phyloP scores from a whole-genome alignment of 2,888 invertebrate species.

The Latrodectus elegans region DNA sequence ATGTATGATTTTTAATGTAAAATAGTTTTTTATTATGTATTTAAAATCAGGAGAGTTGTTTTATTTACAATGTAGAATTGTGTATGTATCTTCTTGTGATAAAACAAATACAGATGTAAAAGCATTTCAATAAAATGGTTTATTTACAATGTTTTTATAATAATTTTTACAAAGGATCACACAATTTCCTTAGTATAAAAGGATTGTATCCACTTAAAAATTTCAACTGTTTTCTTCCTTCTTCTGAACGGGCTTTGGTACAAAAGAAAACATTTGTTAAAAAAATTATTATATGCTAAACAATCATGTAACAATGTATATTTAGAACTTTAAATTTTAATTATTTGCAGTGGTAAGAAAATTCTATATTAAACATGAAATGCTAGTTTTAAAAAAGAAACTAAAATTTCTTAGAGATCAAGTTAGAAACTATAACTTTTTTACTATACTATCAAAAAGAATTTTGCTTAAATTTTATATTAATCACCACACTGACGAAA shows the following conservation, averaged over 20 bases:
- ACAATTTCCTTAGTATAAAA: constrained; percentile 26
- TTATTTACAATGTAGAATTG: not conserved
- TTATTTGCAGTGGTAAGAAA: too few species aligned
- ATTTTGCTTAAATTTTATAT: too few species aligned
- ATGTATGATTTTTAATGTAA: constrained; percentile 50
- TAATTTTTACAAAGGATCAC: constrained; percentile 51
- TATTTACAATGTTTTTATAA: constrained; percentile 4
- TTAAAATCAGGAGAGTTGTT: constrained; percentile 18
- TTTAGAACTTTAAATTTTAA: too few species aligned
- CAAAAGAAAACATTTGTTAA: not conserved
- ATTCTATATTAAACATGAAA: too few species aligned
- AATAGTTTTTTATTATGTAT: constrained; percentile 33
- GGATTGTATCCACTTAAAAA: constrained; percentile 85
- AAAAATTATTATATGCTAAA: not conserved
- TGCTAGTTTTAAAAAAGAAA: too few species aligned
- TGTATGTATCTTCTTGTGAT: not conserved
- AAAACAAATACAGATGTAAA: not conserved
- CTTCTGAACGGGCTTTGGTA: constrained; percentile 76
- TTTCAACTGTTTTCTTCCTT: constrained; percentile 83
- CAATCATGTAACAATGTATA: too few species aligned
- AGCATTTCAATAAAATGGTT: not conserved
- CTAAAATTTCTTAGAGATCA: too few species aligned
- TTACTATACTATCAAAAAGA: too few species aligned
- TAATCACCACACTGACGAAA: too few species aligned
- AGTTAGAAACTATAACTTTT: too few species aligned